These are phyloP conservation scores for Acromyrmex charruanus DNA, from an alignment of 1,140 invertebrate species.

Conservation along the genomic window DNA sequence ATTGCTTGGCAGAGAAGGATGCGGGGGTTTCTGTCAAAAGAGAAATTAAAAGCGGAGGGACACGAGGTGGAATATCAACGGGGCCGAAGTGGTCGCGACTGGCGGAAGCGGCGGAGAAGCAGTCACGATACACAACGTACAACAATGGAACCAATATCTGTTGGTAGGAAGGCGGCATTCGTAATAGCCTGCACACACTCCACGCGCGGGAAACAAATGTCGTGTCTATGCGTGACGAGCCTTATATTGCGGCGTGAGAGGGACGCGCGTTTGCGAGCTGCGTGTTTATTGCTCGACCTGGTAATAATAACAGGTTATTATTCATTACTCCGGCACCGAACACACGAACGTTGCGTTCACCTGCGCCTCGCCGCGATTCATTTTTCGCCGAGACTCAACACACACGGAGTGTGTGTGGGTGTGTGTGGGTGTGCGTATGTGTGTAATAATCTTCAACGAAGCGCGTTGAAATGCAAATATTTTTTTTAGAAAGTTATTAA, in stretches of 20 bases:
- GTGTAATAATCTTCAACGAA: neutral
- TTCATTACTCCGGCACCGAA: conserved; percentile 72
- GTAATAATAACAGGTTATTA: conserved; percentile 83
- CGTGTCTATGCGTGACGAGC: conserved; percentile 75
- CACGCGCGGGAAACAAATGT: conserved; percentile 77
- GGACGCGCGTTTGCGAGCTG: conserved; percentile 67
- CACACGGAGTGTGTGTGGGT: no score
- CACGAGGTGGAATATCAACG: conserved; percentile 68
- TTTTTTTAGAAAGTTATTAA: neutral
- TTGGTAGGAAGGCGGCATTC: conserved; percentile 77
- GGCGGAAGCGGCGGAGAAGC: conserved; percentile 75
- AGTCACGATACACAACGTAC: conserved; percentile 76
- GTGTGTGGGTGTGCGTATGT: neutral
- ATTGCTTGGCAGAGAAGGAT: neutral
- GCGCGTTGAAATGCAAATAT: neutral
- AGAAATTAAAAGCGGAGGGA: conserved; percentile 57
- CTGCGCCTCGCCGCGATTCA: conserved; percentile 53
- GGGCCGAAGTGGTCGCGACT: conserved; percentile 70
- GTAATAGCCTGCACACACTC: conserved; percentile 73
- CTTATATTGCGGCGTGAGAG: conserved; percentile 70
- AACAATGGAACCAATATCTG: conserved; percentile 81
- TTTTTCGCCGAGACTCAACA: conserved; percentile 30
- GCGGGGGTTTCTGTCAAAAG: conserved; percentile 5
- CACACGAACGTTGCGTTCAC: conserved; percentile 71
- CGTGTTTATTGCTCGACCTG: conserved; percentile 82